A percentile compares a stretch with the other conserved stretches of the same genome.
Evolutionary conservation across 1,140 invertebrate species (phyloP).

Genomic region (Limonius californicus): DNA sequence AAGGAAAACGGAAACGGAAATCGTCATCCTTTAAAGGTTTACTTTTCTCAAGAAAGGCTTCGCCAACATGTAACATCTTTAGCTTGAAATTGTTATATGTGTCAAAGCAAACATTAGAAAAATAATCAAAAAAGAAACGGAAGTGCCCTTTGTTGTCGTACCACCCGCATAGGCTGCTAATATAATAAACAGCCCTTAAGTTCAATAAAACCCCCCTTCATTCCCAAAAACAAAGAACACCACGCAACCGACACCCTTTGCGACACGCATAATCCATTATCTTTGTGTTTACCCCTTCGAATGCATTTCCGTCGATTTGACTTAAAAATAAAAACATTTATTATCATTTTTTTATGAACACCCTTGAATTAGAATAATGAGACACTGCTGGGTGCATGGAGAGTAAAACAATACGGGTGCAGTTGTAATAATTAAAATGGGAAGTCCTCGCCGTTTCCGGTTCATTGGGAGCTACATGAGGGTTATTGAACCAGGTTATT

Average conservation of each 20-base stretch:
- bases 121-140: neutral
- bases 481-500: slow-evolving; percentile 7
- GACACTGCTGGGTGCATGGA: neutral
- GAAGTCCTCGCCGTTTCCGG: slow-evolving; percentile 1
- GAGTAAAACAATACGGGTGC: neutral
- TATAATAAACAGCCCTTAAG: neutral
- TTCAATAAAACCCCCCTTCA: neutral
- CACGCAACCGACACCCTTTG: neutral
- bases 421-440: neutral
- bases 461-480: neutral
- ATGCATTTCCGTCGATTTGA: too few relatives aligned
- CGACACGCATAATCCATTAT: slow-evolving; percentile 4
- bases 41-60: too few relatives aligned
- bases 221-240: too few relatives aligned
- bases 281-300: neutral
- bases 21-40: too few relatives aligned
- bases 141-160: neutral
- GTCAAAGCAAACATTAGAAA: neutral
- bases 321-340: too few relatives aligned
- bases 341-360: too few relatives aligned
- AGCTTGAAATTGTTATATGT: too few relatives aligned
- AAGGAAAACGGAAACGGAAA: too few relatives aligned
- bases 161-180: neutral
- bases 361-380: neutral
- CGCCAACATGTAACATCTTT: too few relatives aligned